These are phyloP conservation scores for Equus przewalskii DNA, from an alignment of 2,113 vertebrate species.

Conservation along the genomic window DNA sequence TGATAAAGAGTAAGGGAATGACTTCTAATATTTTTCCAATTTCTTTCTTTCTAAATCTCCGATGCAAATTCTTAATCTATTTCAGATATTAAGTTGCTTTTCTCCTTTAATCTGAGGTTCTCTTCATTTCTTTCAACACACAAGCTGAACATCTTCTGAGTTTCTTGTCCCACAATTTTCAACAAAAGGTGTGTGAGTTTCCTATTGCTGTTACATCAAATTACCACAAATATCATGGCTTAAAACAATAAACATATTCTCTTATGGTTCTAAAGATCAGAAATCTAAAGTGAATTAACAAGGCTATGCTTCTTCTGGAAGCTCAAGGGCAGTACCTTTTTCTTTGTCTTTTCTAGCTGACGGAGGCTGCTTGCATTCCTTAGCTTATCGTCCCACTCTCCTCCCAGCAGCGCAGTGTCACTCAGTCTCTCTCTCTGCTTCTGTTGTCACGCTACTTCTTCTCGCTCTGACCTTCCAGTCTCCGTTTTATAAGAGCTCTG, in stretches of 20 bases:
- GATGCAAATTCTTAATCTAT: neutral
- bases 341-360: neutral
- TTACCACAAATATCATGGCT: neutral
- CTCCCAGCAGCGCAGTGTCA: neutral
- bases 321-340: neutral
- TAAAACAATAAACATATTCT: neutral
- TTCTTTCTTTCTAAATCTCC: slow-evolving; percentile 25
- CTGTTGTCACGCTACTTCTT: neutral
- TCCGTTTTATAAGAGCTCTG: neutral
- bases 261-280: neutral
- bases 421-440: neutral
- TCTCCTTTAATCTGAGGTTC: neutral
- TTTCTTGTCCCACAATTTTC: neutral
- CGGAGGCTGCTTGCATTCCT: neutral
- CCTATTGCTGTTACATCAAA: neutral
- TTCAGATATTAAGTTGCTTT: neutral
- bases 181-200: neutral
- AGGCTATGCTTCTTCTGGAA: neutral
- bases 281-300: neutral
- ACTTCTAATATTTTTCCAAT: neutral
- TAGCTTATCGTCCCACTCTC: neutral
- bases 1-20: neutral
- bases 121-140: neutral
- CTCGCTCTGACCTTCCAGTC: neutral
- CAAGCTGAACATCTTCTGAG: neutral